Conservation (phyloP, 2,888 invertebrate genomes). For the Hirtodrosophila alboralis region DNA sequence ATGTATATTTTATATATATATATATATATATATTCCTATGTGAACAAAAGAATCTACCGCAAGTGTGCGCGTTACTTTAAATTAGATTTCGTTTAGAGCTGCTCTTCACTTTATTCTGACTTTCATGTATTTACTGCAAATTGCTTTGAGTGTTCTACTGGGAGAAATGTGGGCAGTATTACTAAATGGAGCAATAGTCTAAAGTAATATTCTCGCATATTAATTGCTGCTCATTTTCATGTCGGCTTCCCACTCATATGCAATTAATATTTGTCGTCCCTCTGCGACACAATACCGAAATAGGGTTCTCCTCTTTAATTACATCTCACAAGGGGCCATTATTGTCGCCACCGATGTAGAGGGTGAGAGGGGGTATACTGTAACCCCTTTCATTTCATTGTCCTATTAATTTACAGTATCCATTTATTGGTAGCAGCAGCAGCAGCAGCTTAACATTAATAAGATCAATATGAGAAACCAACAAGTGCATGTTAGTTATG, state of each 20-base stretch:
- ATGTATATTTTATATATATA: slow-evolving; percentile 14
- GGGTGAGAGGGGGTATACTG: neutral
- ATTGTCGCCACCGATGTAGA: slow-evolving; percentile 10
- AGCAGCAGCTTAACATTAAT: slow-evolving; percentile 30
- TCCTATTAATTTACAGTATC: slow-evolving; percentile 42
- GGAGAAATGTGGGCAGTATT: slow-evolving; percentile 23
- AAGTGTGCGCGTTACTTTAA: slow-evolving; percentile 60
- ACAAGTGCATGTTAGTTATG: slow-evolving; percentile 9
- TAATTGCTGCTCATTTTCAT: slow-evolving; percentile 72
- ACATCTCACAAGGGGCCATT: slow-evolving; percentile 61
- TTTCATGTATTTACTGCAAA: slow-evolving; percentile 40
- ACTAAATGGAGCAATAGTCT: slow-evolving; percentile 1
- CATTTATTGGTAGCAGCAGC: slow-evolving; percentile 30
- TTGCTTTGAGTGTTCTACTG: slow-evolving; percentile 45
- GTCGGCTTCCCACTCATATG: slow-evolving; percentile 61
- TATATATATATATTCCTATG: slow-evolving; percentile 3
- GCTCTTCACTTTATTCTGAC: slow-evolving; percentile 12
- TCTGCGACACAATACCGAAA: slow-evolving; percentile 22
- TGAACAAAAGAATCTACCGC: slow-evolving; percentile 25
- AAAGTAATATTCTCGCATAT: slow-evolving; percentile 53
- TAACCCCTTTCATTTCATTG: slow-evolving; percentile 7
- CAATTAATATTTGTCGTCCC: slow-evolving; percentile 74
- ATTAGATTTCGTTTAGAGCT: slow-evolving; percentile 70
- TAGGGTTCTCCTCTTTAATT: slow-evolving; percentile 57
- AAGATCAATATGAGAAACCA: slow-evolving; percentile 1